These are phyloP conservation scores for Diaprepes abbreviatus DNA, from an alignment of 2,888 invertebrate genomes.

Conservation along the genomic window DNA sequence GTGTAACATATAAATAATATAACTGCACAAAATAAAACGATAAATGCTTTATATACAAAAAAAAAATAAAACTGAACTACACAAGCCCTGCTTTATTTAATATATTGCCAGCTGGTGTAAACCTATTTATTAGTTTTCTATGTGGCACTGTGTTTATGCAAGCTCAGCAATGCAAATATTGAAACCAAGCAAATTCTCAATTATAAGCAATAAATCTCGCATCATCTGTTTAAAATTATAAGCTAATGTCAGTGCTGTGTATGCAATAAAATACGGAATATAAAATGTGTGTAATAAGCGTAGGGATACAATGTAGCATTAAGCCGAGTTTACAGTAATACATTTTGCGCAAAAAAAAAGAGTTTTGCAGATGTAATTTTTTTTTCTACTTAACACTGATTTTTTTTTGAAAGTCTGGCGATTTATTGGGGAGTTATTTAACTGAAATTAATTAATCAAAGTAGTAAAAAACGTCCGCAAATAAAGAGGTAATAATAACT, in stretches of 20 bases:
- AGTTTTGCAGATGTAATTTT: no score
- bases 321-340: slow-evolving; percentile 26
- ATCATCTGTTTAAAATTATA: slow-evolving; percentile 42
- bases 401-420: no score
- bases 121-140: slow-evolving; percentile 41
- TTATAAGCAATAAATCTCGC: slow-evolving; percentile 41
- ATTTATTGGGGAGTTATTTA: no score
- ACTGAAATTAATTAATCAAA: no score
- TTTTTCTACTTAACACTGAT: no score
- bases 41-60: no score
- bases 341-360: no score
- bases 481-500: no score
- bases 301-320: slow-evolving; percentile 42
- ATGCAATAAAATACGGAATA: slow-evolving; percentile 60
- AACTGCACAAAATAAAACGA: no score
- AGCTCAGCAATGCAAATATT: slow-evolving; percentile 40
- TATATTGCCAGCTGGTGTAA: slow-evolving; percentile 34
- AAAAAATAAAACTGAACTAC: neutral
- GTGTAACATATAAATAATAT: no score
- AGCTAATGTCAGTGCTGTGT: slow-evolving; percentile 44
- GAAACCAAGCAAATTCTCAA: slow-evolving; percentile 41
- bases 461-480: no score
- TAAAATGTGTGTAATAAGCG: slow-evolving; percentile 62
- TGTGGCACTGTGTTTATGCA: slow-evolving; percentile 40
- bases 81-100: neutral